Evolutionary conservation across 2,888 invertebrate genomes (phyloP), one percentile per base, ranked within the genome.

Genomic region (Steinernema scapterisci): DNA sequence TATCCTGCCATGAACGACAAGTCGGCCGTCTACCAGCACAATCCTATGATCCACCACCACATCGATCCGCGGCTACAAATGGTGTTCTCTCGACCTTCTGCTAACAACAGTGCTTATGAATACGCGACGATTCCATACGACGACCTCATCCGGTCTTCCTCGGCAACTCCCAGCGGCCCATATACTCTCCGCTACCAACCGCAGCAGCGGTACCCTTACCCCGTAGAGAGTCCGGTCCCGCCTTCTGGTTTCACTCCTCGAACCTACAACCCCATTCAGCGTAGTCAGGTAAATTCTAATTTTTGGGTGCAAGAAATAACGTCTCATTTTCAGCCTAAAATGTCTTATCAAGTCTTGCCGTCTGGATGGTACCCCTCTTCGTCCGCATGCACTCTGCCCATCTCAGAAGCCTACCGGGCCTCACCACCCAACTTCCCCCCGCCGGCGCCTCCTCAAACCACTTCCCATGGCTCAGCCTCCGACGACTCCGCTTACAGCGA

Each of bases 401-500:
- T 63, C 13, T 63, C 63, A 25, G 63, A 63, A 25, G 63, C 63
- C 5, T 63, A 63, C 31, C 63, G 63, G 16, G 38, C 16, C 3
- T 46, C 76, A 7, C 76, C 76, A 11, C 76, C 76, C 7, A 56
- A 74, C 27, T 76, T 76, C 46, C 48, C 48, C 25, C 73, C 73
- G 27, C 76, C 76, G 7, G 71, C 74, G 43, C 76, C 76, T 2
- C 76, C 76, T 19, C 52, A 43, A 16, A 63, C 63, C 25, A 75
- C 54, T 23, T 45, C 38, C 54, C 63, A 43, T 19, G 51, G 48
- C 19, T 38, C 70, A 19, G 31, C 81, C 78, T 79, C 80, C 45
- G 84, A 84, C 73, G 84, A 84, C 73, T 83, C 83, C n/a, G 83
- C 82, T 23, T 84, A 84, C 72, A 82, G 81, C 31, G 84, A 84